Base-by-base conservation (phyloP, 2,113 vertebrate genomes). In the Syngnathoides biaculeatus region DNA sequence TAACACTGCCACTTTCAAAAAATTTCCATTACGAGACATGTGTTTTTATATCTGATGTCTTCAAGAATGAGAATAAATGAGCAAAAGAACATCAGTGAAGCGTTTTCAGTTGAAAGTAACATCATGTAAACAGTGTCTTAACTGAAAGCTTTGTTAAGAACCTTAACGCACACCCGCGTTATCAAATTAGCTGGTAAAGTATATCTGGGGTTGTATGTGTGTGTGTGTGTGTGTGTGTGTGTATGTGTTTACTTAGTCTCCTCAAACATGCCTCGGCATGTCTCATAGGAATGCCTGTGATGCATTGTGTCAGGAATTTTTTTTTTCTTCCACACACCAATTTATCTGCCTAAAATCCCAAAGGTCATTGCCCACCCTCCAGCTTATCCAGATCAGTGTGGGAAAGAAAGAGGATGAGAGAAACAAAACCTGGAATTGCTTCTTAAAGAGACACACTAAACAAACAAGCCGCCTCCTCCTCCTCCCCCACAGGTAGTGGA, bases 361-460 rank as follows among this genome's bases (percentile, higher is more conserved):
- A 68, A 67, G 72, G 74, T 64, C 71, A n/a, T 48, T 67, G 67
- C 79, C 74, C 55, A 20, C 17, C 79, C 72, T 50, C 26, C 13
- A 84, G 64, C 47, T 38, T 67, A 52, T 60, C 65, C 64, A 57
- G 68, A 70, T 79, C 76, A 66, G 84, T 56, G 84, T 88, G 88
- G 84, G 86, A 87, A 87, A 67, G 56, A 45, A 42, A 62, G 26
- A 57, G 4, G 6, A 27, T 8, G 55, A 30, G 13, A 17, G 43
- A 11, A 12, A 19, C 20, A 60, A 57, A 50, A 79, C 42, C 50
- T 80, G 86, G 88, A 89, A 88, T 87, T 85, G 84, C 84, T 87
- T 77, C 84, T 87, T 79, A 61, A 82, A 77, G 84, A 85, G 67
- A 73, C 66, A 64, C 69, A 67, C 79, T 79, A 80, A 73, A 79